These are phyloP conservation scores for Scrobipalpa atriplicella DNA, from an alignment of 2,888 invertebrate species.

Conservation along the genomic window DNA sequence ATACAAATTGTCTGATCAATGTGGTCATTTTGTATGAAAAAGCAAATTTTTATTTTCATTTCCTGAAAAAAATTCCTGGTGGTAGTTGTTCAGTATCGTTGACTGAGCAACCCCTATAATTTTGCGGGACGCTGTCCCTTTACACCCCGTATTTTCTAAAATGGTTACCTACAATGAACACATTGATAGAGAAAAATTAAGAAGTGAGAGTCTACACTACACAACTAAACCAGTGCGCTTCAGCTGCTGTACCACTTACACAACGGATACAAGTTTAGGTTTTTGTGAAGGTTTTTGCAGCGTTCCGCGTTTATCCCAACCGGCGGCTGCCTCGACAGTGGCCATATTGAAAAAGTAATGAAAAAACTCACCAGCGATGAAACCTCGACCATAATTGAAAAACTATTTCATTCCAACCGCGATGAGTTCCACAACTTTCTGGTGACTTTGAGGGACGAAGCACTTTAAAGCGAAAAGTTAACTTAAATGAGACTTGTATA, in stretches of 20 bases:
- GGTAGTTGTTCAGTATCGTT: too few species aligned
- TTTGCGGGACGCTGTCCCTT: too few species aligned
- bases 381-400: slow-evolving; percentile 64
- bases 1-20: too few species aligned
- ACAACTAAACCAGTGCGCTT: background rate
- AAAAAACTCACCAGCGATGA: slow-evolving; percentile 54
- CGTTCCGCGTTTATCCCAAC: background rate
- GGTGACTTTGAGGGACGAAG: slow-evolving; percentile 34
- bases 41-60: too few species aligned
- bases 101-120: too few species aligned
- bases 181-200: too few species aligned
- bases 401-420: slow-evolving; percentile 59
- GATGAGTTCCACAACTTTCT: slow-evolving; percentile 41
- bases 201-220: too few species aligned
- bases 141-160: too few species aligned
- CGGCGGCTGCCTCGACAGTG: slow-evolving; percentile 1
- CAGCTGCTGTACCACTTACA: too few species aligned
- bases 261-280: background rate
- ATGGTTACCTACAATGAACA: too few species aligned
- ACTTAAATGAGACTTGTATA: background rate
- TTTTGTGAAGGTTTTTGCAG: background rate
- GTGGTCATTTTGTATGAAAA: too few species aligned
- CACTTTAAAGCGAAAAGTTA: background rate
- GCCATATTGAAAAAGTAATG: slow-evolving; percentile 65
- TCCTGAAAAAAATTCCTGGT: too few species aligned